Conservation (phyloP, 2,797 vertebrate genomes). For the Bradypodion pumilum region DNA sequence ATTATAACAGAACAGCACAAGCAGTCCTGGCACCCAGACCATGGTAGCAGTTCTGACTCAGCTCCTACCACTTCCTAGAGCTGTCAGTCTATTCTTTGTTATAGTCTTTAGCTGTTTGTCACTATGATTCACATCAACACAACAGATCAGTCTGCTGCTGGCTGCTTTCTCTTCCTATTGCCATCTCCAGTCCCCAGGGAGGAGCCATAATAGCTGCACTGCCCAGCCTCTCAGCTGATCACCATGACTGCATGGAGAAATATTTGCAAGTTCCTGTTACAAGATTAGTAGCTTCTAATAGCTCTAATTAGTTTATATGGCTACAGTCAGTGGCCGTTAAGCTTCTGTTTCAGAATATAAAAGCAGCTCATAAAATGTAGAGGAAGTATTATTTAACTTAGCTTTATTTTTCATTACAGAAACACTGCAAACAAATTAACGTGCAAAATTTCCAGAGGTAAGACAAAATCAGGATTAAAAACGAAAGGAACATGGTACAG, state of each 20-base stretch:
- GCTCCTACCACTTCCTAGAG: neutral
- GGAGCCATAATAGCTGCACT: neutral
- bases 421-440: constrained; percentile 34
- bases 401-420: constrained; percentile 37
- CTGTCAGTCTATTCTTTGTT: neutral
- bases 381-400: constrained; percentile 42
- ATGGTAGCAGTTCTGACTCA: neutral
- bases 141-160: neutral
- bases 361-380: constrained; percentile 40
- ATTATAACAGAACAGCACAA: neutral
- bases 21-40: neutral
- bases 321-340: constrained; percentile 37
- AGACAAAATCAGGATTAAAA: constrained; percentile 11
- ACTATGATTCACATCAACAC: neutral
- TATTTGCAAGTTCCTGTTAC: constrained; percentile 27
- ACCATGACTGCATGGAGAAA: constrained; percentile 2
- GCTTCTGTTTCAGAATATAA: constrained; percentile 36
- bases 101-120: neutral
- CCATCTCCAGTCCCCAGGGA: neutral
- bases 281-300: constrained; percentile 40
- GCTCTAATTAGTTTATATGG: constrained; percentile 35
- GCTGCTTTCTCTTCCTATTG: neutral
- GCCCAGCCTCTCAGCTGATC: constrained; percentile 11
- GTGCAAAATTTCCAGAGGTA: constrained; percentile 25
- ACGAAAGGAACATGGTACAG: neutral